Conservation (phyloP, 2,888 invertebrate species). For the Cheiracanthium punctorium region DNA sequence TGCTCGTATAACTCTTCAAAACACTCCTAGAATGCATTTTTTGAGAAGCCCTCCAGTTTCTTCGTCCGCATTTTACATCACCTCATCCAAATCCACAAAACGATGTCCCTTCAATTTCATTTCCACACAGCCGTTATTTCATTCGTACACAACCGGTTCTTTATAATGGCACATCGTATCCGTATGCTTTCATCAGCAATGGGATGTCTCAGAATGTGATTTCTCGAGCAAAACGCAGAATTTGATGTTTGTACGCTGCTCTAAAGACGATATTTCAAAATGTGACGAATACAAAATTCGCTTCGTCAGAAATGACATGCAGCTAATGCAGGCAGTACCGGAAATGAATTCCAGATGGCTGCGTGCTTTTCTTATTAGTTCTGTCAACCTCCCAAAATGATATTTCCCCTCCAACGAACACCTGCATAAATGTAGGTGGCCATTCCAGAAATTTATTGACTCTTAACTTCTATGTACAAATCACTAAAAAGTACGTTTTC, state of each 20-base stretch:
- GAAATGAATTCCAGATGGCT: constrained; percentile 15
- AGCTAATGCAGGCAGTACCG: not conserved
- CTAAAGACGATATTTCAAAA: constrained; percentile 21
- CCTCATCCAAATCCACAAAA: no score
- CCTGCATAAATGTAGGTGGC: not conserved
- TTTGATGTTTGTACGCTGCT: constrained; percentile 34
- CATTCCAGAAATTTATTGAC: no score
- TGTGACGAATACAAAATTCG: constrained; percentile 11
- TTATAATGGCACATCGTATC: constrained; percentile 29
- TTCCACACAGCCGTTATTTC: no score
- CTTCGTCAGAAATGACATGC: constrained; percentile 15
- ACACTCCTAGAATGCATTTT: no score
- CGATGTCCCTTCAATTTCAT: no score
- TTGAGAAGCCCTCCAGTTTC: no score
- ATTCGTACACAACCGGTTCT: constrained; percentile 24
- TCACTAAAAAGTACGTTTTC: no score
- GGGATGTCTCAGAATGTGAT: constrained; percentile 27
- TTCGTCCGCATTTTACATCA: no score
- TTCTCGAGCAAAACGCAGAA: constrained; percentile 33
- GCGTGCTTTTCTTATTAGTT: constrained; percentile 5
- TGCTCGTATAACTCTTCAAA: no score
- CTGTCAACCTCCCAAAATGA: constrained; percentile 5
- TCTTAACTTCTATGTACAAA: no score
- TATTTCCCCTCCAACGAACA: not conserved
- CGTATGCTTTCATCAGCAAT: constrained; percentile 30